Evolutionary conservation across 2,797 vertebrate genomes (phyloP), one percentile per base, ranked within the genome.

Genomic region (Girardinus metallicus): DNA sequence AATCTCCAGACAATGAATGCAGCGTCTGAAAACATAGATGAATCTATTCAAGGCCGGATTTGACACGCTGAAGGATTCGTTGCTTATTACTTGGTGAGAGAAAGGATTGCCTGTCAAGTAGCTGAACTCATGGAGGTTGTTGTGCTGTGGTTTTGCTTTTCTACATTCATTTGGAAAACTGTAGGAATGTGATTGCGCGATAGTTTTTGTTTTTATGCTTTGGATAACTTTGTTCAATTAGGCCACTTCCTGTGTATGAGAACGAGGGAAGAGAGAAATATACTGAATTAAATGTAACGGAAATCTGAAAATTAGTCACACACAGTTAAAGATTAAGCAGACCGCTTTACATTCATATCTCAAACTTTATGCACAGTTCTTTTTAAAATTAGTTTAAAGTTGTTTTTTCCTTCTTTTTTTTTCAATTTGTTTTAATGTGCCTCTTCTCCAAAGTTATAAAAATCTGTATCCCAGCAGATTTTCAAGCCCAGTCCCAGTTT

Each of bases 1-100:
- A 74, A 74, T 53, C 34, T 74, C 47, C 47, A 74, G 73, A 53
- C 31, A 74, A 15, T 74, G 73, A 74, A 74, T 74, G 47, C 31
- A 39, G 73, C 47, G 11, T 53, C 34, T 74, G 47, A 74, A 51
- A 53, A 74, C 31, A 53, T 74, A 36, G 73, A 75, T 36, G 23
- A 39, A 53, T 74, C 72, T 73, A 46, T 73, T 73, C 34, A 53
- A 36, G 47, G 31, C 73, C 43, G 47, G 47, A 74, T 74, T 74
- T 53, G 73, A 74, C 49, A 39, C 36, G 26, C 68, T 71, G 68
- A 71, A 71, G 41, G 68, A 71, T 71, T 71, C 41, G 41, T 71
- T 44, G 41, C 68, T 71, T 41, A 71, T 71, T 71, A 71, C 41
- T 71, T 71, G 41, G 41, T n/a, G 23, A 44, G 26, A 71, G 68